A percentile compares a stretch with the other conserved stretches of the same genome.
These are phyloP conservation scores for Plumapathes pennacea DNA, from an alignment of 92 coral and sea anemone species.

Conservation along the genomic window DNA sequence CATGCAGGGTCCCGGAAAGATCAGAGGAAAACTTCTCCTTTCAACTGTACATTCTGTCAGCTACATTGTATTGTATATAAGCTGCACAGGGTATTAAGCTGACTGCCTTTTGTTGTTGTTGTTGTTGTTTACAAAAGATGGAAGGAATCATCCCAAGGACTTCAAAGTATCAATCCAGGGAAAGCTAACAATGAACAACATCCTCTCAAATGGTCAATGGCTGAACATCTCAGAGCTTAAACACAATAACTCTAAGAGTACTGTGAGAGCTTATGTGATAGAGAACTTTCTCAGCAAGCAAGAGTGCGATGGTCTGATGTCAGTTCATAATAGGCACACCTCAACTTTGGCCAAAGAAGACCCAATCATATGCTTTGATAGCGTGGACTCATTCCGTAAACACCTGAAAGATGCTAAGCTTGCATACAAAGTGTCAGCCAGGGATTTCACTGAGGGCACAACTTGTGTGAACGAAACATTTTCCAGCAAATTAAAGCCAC, in stretches of 20 bases:
- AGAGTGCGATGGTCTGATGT: slow-evolving; percentile 76
- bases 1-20: too few species aligned
- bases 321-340: slow-evolving; percentile 71
- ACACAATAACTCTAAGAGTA: slow-evolving; percentile 43
- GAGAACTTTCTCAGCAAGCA: slow-evolving; percentile 70
- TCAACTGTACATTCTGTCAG: too few species aligned
- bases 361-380: slow-evolving; percentile 87
- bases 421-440: slow-evolving; percentile 55
- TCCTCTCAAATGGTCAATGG: slow-evolving; percentile 36
- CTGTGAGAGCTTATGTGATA: slow-evolving; percentile 76
- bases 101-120: too few species aligned
- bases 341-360: slow-evolving; percentile 53
- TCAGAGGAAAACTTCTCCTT: too few species aligned
- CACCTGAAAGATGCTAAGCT: slow-evolving; percentile 73
- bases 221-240: slow-evolving; percentile 54
- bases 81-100: too few species aligned
- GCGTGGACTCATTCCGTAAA: slow-evolving; percentile 66
- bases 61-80: too few species aligned
- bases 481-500: slow-evolving; percentile 54
- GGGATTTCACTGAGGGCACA: slow-evolving; percentile 77
- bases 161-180: slow-evolving; percentile 70
- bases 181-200: slow-evolving; percentile 51
- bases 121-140: slow-evolving; percentile 17
- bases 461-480: slow-evolving; percentile 91
- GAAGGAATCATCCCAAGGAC: slow-evolving; percentile 39